Evolutionary conservation across 2,888 invertebrate genomes (phyloP).

Genomic region (Agrochola macilenta): DNA sequence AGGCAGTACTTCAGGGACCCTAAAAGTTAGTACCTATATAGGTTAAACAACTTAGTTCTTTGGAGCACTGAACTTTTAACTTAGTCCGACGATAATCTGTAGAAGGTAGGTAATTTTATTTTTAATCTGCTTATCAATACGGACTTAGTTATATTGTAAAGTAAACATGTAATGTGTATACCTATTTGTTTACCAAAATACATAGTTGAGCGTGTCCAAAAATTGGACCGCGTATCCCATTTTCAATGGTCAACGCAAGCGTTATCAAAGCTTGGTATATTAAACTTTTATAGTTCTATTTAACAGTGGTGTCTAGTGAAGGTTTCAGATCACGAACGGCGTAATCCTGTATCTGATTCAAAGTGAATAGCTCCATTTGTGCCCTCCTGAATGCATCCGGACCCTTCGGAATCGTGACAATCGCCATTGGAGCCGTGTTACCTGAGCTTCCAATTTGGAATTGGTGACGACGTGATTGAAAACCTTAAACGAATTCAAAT

Average conservation of each 20-base stretch:
- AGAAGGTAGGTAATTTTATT: neutral
- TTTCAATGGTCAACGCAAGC: constrained; percentile 45
- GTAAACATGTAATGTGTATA: neutral
- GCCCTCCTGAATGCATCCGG: constrained; percentile 84
- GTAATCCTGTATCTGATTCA: constrained; percentile 81
- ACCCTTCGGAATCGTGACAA: constrained; percentile 78
- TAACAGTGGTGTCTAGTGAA: constrained; percentile 70
- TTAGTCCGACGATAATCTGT: constrained; percentile 2
- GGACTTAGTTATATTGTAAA: neutral
- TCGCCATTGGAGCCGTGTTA: constrained; percentile 68
- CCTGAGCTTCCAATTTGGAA: constrained; percentile 68
- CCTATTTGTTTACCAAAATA: constrained; percentile 6
- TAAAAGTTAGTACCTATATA: constrained; percentile 18
- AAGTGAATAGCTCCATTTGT: constrained; percentile 82
- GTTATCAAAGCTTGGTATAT: constrained; percentile 58
- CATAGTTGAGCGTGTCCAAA: constrained; percentile 4
- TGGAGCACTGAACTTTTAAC: constrained; percentile 24
- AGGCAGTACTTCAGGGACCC: constrained; percentile 11
- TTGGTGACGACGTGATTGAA: constrained; percentile 62
- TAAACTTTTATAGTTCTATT: constrained; percentile 68
- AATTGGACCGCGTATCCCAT: constrained; percentile 33
- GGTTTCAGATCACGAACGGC: constrained; percentile 81
- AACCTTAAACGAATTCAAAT: constrained; percentile 57
- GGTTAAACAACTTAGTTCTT: constrained; percentile 27
- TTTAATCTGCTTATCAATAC: constrained; percentile 10